Conservation (phyloP, 2,888 invertebrate genomes). For the Volucella bombylans region DNA sequence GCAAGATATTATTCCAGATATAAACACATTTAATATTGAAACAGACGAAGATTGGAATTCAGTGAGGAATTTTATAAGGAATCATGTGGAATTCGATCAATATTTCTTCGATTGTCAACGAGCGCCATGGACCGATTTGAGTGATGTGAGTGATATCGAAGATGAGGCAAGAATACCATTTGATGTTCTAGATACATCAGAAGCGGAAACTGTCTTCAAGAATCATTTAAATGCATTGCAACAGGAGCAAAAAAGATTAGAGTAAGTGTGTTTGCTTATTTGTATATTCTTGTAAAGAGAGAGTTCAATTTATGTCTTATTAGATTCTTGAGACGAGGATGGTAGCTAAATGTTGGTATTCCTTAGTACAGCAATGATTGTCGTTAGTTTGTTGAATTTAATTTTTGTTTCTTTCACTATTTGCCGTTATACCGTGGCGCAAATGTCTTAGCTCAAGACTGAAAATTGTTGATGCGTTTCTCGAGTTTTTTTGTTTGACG, state of each 20-base stretch:
- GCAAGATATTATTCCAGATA: constrained; percentile 90
- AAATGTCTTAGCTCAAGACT: too few species aligned
- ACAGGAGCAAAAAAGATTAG: constrained; percentile 94
- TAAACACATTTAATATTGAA: constrained; percentile 85
- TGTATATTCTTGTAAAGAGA: not conserved
- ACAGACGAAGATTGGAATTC: constrained; percentile 92
- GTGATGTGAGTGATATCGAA: constrained; percentile 85
- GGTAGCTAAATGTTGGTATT: not conserved
- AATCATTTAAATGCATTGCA: constrained; percentile 95
- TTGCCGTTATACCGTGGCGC: too few species aligned
- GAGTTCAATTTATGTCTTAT: not conserved
- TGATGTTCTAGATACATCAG: constrained; percentile 94
- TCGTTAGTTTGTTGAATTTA: too few species aligned
- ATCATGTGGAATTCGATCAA: constrained; percentile 95
- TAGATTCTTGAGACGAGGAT: not conserved
- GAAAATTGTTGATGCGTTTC: too few species aligned
- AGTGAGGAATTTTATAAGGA: constrained; percentile 92
- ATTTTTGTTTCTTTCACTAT: too few species aligned
- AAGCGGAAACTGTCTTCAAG: constrained; percentile 95
- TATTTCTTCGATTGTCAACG: constrained; percentile 94
- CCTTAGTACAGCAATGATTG: not conserved
- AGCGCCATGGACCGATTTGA: constrained; percentile 89
- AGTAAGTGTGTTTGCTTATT: constrained; percentile 85
- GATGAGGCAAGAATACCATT: constrained; percentile 93
- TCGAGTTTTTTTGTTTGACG: too few species aligned